Evolutionary conservation across 2,113 vertebrate species (phyloP).

Genomic region (Grammomys dolichurus): DNA sequence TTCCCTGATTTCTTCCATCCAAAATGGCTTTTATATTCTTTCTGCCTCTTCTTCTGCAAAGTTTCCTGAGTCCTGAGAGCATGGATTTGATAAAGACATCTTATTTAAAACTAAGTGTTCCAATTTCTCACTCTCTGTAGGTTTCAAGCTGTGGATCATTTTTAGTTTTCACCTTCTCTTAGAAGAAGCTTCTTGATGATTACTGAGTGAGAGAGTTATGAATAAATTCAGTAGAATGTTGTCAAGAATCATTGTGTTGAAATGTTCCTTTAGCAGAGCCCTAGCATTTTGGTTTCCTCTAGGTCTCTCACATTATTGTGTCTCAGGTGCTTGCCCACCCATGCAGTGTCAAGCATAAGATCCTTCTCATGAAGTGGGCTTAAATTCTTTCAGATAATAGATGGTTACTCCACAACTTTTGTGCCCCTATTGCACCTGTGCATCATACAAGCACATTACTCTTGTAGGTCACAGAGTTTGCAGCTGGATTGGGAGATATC

Average conservation of each 20-base stretch:
- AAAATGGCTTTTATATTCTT: not conserved
- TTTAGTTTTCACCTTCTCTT: not conserved
- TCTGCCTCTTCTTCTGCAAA: not conserved
- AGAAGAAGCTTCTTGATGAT: not conserved
- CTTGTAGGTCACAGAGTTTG: not conserved
- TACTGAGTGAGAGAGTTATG: not conserved
- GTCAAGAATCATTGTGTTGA: not conserved
- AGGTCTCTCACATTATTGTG: not conserved
- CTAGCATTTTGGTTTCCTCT: not conserved
- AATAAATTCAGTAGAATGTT: not conserved
- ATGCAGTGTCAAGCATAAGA: not conserved
- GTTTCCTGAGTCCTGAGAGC: not conserved
- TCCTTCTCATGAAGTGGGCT: not conserved
- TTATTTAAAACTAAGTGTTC: not conserved
- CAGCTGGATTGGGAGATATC: not conserved
- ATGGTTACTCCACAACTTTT: not conserved
- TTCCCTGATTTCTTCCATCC: not conserved
- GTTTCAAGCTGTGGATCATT: not conserved
- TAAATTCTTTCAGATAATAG: not conserved
- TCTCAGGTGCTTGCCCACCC: not conserved
- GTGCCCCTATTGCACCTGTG: not conserved
- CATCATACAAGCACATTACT: not conserved
- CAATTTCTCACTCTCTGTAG: not conserved
- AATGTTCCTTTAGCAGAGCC: not conserved
- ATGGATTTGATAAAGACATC: not conserved